These are phyloP conservation scores for Crocallis elinguaria DNA, from an alignment of 2,888 invertebrate species.

Conservation along the genomic window DNA sequence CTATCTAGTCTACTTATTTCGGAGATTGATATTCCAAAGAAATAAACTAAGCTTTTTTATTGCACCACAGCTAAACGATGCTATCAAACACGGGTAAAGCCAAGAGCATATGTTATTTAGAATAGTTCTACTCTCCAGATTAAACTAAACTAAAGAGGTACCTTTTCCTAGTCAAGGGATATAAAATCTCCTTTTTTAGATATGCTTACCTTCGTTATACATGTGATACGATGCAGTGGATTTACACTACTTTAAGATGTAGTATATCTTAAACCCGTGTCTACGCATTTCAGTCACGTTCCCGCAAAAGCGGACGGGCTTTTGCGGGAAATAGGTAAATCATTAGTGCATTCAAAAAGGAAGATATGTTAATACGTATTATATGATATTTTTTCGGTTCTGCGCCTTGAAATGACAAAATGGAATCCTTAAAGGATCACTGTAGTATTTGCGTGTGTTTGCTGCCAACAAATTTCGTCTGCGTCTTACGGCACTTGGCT, in stretches of 20 bases:
- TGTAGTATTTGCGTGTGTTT: too few relatives aligned
- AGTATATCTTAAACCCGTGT: constrained; percentile 6
- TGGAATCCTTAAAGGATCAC: too few relatives aligned
- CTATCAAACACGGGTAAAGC: background rate
- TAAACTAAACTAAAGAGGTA: constrained; percentile 14
- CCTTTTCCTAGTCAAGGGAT: background rate
- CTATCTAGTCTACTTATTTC: too few relatives aligned
- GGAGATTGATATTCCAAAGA: too few relatives aligned
- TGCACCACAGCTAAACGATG: background rate
- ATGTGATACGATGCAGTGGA: constrained; percentile 8
- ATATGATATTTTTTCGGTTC: too few relatives aligned
- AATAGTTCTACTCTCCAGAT: background rate
- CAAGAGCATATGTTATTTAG: background rate
- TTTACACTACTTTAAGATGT: constrained; percentile 17
- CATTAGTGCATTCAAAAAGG: background rate
- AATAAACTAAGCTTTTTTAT: too few relatives aligned
- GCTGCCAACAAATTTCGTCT: too few relatives aligned
- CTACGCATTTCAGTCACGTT: constrained; percentile 45
- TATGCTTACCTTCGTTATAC: background rate
- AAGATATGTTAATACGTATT: constrained; percentile 26
- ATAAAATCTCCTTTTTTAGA: constrained; percentile 22
- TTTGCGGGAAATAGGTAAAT: constrained; percentile 3
- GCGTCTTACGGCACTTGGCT: too few relatives aligned
- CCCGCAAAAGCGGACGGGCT: constrained; percentile 36
- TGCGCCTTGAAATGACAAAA: too few relatives aligned